Base-by-base conservation (phyloP, 2,888 invertebrate genomes). In the Ypsolopha scabrella region DNA sequence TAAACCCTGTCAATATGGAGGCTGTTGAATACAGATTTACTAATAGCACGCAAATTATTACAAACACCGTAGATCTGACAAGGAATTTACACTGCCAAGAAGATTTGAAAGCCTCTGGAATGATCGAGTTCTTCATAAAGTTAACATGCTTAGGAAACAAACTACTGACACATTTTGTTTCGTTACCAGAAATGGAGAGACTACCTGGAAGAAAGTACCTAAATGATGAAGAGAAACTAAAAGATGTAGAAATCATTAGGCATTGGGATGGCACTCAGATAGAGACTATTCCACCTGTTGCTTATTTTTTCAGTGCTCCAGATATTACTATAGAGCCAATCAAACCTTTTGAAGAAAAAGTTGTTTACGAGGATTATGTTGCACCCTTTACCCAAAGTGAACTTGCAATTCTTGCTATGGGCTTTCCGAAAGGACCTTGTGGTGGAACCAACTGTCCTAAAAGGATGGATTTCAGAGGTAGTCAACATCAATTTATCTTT, bases 341-440 rank as follows among this genome's bases (percentile, higher is more conserved):
- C 14, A 66, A 55, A 51, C 76, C 79, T 4, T 68, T 54, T 0
- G 72, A 73, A 52, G 78, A 79, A 47, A 64, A 63, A 0, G 65
- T 59, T 24, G 45, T 73, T 0, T 83, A 70, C 52, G 83, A 86
- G 54, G 82, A 83, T 0, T 86, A 67, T 55, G 73, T 75, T 1
- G 83, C 85, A 48, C 85, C 86, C 1, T 86, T 68, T 53, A 80
- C 83, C 34, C 45, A 57, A 1, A 80, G 79, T 51, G 86, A 86
- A 57, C 59, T 86, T 6, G 73, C 77, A 0, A 86, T 86, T 51
- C 64, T 86, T n/a, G 63, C 86, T 0, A 86, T 86, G 86, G 86
- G 86, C 44, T 86, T 86, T 52, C 86, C 86, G 1, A 86, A 83
- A 61, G 86, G 86, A 0, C 85, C 85, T 3, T 86, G 86, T 58